Percentiles rank a stretch among this genome's conserved stretches.
Evolutionary conservation across 2,888 invertebrate species (phyloP).

Genomic region (Pecten maximus): DNA sequence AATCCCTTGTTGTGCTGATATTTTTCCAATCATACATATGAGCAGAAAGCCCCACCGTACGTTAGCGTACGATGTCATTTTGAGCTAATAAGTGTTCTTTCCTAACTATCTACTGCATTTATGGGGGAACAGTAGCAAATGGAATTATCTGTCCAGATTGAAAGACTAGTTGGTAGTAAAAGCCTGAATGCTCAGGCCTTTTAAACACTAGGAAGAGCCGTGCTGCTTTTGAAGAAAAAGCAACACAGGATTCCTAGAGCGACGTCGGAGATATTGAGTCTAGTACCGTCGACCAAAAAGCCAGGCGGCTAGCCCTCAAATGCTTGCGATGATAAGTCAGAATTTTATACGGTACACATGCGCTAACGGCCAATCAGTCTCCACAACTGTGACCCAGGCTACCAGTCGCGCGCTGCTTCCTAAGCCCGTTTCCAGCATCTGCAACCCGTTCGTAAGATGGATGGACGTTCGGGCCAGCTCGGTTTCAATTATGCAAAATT

Average conservation of each 20-base stretch:
- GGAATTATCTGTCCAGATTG: constrained; percentile 31
- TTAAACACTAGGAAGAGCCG: constrained; percentile 33
- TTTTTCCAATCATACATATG: constrained; percentile 29
- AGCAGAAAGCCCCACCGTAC: constrained; percentile 60
- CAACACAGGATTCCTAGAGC: constrained; percentile 32
- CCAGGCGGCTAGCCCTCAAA: constrained; percentile 35
- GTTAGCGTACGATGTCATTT: constrained; percentile 59
- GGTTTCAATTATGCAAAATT: constrained; percentile 33
- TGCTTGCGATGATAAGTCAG: constrained; percentile 32
- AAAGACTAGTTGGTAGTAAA: constrained; percentile 21
- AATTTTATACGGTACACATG: constrained; percentile 28
- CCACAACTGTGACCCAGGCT: constrained; percentile 31
- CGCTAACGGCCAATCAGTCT: constrained; percentile 35
- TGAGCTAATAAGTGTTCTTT: constrained; percentile 38
- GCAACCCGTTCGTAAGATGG: constrained; percentile 35
- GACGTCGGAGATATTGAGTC: constrained; percentile 35
- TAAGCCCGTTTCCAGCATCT: constrained; percentile 24
- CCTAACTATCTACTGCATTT: constrained; percentile 35
- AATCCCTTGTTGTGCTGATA: not conserved
- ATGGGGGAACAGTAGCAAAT: constrained; percentile 24
- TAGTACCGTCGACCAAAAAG: constrained; percentile 35
- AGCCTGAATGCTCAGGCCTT: constrained; percentile 26
- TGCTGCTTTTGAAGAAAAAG: constrained; percentile 35
- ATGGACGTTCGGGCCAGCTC: constrained; percentile 30
- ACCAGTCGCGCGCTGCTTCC: constrained; percentile 11